Percentiles rank a stretch among this genome's conserved stretches.
Evolutionary conservation across 2,797 vertebrate genomes (phyloP).

Genomic region (Buphagus erythrorhynchus): DNA sequence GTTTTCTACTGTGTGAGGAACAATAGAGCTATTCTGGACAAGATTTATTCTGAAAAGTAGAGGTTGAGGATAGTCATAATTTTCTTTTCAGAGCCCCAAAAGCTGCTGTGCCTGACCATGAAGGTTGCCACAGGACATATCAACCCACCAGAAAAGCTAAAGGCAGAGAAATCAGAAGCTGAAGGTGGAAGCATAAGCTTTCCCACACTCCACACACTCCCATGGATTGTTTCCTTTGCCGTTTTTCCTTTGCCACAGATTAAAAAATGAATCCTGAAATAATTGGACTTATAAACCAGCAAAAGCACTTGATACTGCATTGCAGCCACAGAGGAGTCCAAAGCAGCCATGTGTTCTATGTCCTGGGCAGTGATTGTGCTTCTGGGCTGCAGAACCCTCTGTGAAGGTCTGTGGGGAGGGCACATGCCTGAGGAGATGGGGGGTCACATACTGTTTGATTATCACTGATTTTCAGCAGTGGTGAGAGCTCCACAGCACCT

Average conservation of each 20-base stretch:
- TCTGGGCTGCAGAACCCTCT: not conserved
- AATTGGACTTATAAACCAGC: not conserved
- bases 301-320: not conserved
- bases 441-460: not conserved
- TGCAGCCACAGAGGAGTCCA: not conserved
- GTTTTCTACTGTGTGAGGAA: conserved; percentile 43
- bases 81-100: conserved; percentile 43
- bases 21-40: conserved; percentile 50
- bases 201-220: not conserved
- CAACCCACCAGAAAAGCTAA: not conserved
- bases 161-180: not conserved
- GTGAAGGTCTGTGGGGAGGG: not conserved
- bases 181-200: not conserved
- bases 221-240: not conserved
- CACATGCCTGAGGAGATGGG: fast-evolving
- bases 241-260: not conserved
- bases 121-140: not conserved
- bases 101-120: not conserved
- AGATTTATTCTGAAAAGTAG: conserved; percentile 31
- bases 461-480: not conserved
- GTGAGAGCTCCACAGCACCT: not conserved
- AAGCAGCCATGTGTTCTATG: fast-evolving
- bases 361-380: not conserved
- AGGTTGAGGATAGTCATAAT: conserved; percentile 27
- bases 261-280: not conserved